Percentiles rank a stretch among this genome's conserved stretches.
These are phyloP conservation scores for Erithacus rubecula DNA, from an alignment of 2,797 vertebrate species.

Conservation along the genomic window DNA sequence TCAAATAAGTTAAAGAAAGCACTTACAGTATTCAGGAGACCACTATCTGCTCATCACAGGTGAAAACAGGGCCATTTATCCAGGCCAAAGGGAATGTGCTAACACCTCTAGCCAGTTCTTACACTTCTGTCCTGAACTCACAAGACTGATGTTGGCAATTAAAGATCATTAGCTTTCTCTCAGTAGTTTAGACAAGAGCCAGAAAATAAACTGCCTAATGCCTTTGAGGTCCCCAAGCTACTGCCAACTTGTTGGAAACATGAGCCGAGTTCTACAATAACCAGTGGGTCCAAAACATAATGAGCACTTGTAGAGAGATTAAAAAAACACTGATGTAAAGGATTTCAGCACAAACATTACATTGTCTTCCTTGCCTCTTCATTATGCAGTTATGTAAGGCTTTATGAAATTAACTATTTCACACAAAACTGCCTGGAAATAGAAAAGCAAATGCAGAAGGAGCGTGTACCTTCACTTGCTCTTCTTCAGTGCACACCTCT, in stretches of 20 bases:
- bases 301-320: background rate
- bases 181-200: background rate
- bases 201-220: background rate
- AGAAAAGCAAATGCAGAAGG: background rate
- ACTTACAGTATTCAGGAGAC: background rate
- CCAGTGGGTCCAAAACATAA: background rate
- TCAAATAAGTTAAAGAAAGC: background rate
- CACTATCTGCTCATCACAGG: background rate
- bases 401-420: constrained; percentile 20
- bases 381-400: constrained; percentile 3
- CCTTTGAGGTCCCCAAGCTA: background rate
- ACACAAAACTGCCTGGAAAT: background rate
- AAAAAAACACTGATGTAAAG: constrained; percentile 10
- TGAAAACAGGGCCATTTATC: background rate
- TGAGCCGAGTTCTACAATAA: background rate
- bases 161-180: background rate
- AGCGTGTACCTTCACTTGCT: fast-evolving
- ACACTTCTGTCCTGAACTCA: background rate
- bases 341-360: constrained; percentile 14
- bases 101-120: background rate
- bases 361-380: background rate
- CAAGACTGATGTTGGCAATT: background rate
- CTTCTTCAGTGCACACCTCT: background rate
- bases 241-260: background rate
- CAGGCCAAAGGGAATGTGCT: background rate